phyloP scores from a whole-genome alignment of 2,888 invertebrate genomes.

The Pachycephus smyrnensis region DNA sequence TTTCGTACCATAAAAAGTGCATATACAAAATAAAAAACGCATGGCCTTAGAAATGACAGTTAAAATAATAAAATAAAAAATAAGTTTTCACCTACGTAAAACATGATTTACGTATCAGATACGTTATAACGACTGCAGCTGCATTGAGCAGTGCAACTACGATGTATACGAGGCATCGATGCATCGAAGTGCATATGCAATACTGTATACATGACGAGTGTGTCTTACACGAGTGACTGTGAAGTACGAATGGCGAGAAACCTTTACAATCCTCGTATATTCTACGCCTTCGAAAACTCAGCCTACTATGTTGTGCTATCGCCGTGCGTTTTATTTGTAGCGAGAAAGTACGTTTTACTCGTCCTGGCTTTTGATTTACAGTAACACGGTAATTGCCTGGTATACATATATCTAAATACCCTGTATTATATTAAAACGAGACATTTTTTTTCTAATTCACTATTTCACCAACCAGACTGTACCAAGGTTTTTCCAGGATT shows the following conservation, averaged over 20 bases:
- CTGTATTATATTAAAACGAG: neutral
- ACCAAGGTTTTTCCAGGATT: neutral
- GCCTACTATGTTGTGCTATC: slow-evolving; percentile 3
- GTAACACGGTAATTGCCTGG: neutral
- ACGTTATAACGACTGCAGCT: neutral
- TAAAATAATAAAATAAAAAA: neutral
- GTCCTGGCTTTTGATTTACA: neutral
- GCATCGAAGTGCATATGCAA: neutral
- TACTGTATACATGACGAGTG: neutral
- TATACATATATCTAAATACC: neutral
- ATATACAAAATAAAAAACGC: neutral
- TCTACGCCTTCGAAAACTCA: slow-evolving; percentile 1
- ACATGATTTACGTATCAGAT: neutral
- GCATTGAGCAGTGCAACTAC: neutral
- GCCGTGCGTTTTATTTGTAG: slow-evolving; percentile 14
- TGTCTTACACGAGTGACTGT: neutral
- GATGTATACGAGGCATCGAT: neutral
- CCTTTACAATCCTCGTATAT: neutral
- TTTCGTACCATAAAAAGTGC: neutral
- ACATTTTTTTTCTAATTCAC: neutral
- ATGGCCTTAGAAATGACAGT: neutral
- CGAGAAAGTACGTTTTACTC: slow-evolving; percentile 1
- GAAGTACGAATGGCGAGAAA: neutral
- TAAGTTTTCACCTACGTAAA: neutral
- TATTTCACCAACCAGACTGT: neutral